phyloP scores from a whole-genome alignment of 2,113 vertebrate species.

The Thunnus thynnus region DNA sequence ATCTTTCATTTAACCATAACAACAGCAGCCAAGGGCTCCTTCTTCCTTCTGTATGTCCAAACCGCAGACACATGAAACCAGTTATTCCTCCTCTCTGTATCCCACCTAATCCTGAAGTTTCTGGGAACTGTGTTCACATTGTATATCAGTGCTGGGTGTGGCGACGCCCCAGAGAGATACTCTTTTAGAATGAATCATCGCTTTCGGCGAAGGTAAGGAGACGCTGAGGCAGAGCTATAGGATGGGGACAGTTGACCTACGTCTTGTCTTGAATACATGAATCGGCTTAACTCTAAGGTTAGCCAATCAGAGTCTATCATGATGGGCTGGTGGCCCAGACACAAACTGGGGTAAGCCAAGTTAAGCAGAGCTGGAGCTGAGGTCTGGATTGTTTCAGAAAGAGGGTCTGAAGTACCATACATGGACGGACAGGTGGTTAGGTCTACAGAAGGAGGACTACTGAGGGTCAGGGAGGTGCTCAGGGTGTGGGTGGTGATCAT shows the following conservation, averaged over 20 bases:
- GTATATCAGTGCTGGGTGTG: background rate
- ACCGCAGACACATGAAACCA: constrained; percentile 58
- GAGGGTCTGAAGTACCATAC: constrained; percentile 15
- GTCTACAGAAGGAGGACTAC: constrained; percentile 55
- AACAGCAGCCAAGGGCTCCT: background rate
- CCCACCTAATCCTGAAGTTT: constrained; percentile 40
- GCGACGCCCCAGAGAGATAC: background rate
- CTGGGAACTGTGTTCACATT: constrained; percentile 17
- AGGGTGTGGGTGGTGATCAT: constrained; percentile 69
- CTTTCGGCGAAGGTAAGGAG: constrained; percentile 50
- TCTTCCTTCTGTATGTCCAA: constrained; percentile 47
- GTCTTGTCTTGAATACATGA: constrained; percentile 48
- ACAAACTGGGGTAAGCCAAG: constrained; percentile 48
- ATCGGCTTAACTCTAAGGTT: constrained; percentile 59
- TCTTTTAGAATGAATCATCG: constrained; percentile 30
- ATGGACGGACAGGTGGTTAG: constrained; percentile 42
- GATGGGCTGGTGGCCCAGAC: constrained; percentile 37
- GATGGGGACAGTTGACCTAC: constrained; percentile 12
- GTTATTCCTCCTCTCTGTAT: constrained; percentile 65
- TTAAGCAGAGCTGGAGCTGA: constrained; percentile 49
- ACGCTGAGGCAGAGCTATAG: constrained; percentile 50
- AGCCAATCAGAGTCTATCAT: constrained; percentile 57
- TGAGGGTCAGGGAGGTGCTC: constrained; percentile 70
- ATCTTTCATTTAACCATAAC: background rate
- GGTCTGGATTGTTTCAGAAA: constrained; percentile 37